Conservation (phyloP, 2,113 vertebrate genomes). For the Malurus elegans region DNA sequence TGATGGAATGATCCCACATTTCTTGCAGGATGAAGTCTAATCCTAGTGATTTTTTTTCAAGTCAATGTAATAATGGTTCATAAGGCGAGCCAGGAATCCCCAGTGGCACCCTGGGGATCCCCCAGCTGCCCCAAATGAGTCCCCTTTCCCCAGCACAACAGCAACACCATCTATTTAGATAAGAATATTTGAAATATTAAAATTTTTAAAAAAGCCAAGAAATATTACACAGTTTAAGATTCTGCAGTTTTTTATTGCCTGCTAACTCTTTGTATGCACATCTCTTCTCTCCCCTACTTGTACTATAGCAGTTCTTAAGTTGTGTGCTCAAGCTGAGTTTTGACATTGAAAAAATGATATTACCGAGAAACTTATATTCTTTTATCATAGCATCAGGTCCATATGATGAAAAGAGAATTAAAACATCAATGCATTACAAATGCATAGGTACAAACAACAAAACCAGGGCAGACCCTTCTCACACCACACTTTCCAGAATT, state of each 20-base stretch:
- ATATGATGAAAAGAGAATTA: background rate
- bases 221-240: background rate
- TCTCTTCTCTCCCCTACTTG: background rate
- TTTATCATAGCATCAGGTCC: background rate
- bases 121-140: background rate
- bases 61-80: background rate
- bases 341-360: background rate
- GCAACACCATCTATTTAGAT: background rate
- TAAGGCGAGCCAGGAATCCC: rapidly evolving
- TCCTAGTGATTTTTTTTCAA: background rate
- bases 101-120: rapidly evolving
- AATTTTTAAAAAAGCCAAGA: background rate
- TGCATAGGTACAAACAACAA: background rate
- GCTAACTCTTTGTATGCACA: background rate
- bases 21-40: background rate
- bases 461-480: background rate
- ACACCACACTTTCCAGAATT: background rate
- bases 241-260: background rate
- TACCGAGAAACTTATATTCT: background rate
- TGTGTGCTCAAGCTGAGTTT: background rate
- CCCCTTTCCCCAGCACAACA: background rate
- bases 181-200: background rate
- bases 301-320: background rate
- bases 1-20: background rate
- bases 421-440: background rate